These are phyloP conservation scores for Coenonympha arcania DNA, from an alignment of 2,888 invertebrate genomes.

Conservation along the genomic window DNA sequence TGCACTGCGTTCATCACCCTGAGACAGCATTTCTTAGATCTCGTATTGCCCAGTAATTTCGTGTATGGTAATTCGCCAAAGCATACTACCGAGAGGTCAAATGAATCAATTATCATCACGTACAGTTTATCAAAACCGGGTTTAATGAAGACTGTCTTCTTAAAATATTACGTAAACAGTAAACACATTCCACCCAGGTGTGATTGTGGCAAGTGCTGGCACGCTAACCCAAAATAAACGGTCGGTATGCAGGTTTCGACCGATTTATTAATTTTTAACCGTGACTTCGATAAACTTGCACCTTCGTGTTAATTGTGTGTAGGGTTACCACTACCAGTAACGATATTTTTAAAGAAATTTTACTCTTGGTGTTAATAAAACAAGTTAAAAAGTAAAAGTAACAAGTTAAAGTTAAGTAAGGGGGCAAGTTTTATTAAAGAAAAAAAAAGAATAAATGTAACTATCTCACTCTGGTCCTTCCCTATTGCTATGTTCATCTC, in stretches of 20 bases:
- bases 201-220: slow-evolving; percentile 9
- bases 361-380: too few relatives aligned
- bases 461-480: too few relatives aligned
- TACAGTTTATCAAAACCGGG: slow-evolving; percentile 4
- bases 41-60: neutral
- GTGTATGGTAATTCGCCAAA: neutral
- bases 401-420: too few relatives aligned
- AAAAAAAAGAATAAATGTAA: too few relatives aligned
- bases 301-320: slow-evolving; percentile 8
- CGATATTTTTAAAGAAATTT: neutral
- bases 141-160: neutral
- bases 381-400: too few relatives aligned
- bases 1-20: neutral
- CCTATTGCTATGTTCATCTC: too few relatives aligned
- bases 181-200: neutral
- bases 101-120: neutral
- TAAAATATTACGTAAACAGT: neutral
- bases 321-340: neutral
- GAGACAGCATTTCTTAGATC: too few relatives aligned
- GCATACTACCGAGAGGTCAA: neutral
- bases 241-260: slow-evolving; percentile 3
- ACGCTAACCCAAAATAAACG: slow-evolving; percentile 6
- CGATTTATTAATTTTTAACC: slow-evolving; percentile 8
- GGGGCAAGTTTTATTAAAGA: too few relatives aligned
- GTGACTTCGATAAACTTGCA: slow-evolving; percentile 9